These are phyloP conservation scores for Samia ricini DNA, from an alignment of 1,140 invertebrate species.

Conservation along the genomic window DNA sequence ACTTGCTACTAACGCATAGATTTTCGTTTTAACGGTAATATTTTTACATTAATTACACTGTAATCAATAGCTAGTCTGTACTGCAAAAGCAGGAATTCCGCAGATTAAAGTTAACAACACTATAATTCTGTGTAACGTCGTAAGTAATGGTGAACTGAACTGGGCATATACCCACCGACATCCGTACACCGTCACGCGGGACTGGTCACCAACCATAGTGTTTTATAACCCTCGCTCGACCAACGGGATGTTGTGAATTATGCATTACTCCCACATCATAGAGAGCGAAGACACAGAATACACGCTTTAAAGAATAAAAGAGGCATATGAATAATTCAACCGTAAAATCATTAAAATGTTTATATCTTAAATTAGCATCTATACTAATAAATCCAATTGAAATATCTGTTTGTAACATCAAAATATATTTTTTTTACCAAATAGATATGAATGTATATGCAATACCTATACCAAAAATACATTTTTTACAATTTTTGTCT, in stretches of 20 bases:
- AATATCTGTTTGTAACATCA: no score
- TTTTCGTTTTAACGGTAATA: background rate
- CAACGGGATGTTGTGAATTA: conserved; percentile 70
- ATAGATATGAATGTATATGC: no score
- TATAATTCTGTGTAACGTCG: conserved; percentile 16
- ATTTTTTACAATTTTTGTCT: no score
- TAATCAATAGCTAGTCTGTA: background rate
- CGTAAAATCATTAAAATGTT: no score
- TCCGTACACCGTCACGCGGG: conserved; percentile 43
- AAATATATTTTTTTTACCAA: no score
- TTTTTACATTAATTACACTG: background rate
- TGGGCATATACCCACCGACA: conserved; percentile 14
- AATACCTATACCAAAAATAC: no score
- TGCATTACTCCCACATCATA: conserved; percentile 50
- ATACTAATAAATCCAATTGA: no score
- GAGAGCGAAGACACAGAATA: background rate
- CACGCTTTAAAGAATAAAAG: background rate
- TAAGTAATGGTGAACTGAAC: conserved; percentile 37
- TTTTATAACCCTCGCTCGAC: conserved; percentile 48
- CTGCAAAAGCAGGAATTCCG: conserved; percentile 5
- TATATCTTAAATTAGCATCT: no score
- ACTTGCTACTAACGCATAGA: background rate
- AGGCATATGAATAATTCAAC: no score
- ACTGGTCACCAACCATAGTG: conserved; percentile 46
- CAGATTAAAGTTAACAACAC: conserved; percentile 6